These are phyloP conservation scores for Acropora tenuis DNA, from an alignment of 64 coral and sea anemone genomes.

Conservation along the genomic window DNA sequence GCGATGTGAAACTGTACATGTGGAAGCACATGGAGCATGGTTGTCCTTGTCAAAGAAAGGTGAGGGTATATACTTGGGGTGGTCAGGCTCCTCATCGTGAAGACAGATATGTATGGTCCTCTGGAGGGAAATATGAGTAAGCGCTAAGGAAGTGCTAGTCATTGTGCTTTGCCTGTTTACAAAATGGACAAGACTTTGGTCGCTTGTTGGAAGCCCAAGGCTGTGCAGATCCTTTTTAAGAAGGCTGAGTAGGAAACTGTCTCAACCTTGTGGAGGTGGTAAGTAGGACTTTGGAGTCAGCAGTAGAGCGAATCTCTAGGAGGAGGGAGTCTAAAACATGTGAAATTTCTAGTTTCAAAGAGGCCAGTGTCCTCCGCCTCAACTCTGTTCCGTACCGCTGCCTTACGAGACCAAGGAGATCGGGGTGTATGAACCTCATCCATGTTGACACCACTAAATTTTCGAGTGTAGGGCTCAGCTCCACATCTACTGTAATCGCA, in stretches of 20 bases:
- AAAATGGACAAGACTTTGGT: conserved; percentile 10
- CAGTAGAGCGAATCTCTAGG: background rate
- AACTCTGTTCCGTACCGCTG: conserved; percentile 23
- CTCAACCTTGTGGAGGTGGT: background rate
- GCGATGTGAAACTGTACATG: background rate
- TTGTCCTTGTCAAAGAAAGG: background rate
- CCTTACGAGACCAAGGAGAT: conserved; percentile 22
- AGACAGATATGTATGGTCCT: background rate
- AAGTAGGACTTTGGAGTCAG: conserved; percentile 1
- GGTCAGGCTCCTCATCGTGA: background rate
- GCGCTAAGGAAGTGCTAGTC: conserved; percentile 26
- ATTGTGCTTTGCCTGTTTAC: conserved; percentile 23
- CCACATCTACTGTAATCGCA: background rate
- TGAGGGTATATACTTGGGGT: background rate
- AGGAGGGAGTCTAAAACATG: conserved; percentile 25
- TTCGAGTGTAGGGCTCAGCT: conserved; percentile 10
- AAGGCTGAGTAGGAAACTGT: background rate
- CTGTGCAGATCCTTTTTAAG: background rate
- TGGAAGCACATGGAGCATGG: background rate
- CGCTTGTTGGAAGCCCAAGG: background rate
- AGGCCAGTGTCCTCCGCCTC: conserved; percentile 23
- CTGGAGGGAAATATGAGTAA: conserved; percentile 19
- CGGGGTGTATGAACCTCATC: conserved; percentile 2
- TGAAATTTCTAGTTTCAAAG: conserved; percentile 32
- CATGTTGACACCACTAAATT: conserved; percentile 40